Conservation (phyloP, 2,797 vertebrate species). For the Ceryle rudis region DNA sequence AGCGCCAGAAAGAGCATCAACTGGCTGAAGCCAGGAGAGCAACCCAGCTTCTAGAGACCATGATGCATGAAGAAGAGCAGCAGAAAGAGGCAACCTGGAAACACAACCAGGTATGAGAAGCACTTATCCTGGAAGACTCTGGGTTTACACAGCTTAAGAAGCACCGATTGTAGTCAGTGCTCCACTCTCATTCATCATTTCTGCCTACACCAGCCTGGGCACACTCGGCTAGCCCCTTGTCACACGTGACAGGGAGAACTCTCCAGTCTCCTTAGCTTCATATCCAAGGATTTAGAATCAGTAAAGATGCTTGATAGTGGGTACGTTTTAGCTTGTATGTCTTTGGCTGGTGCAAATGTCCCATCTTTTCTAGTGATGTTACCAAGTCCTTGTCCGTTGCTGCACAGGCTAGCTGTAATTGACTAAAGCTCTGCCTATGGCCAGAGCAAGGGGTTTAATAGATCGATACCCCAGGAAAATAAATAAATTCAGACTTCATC, state of each 20-base stretch:
- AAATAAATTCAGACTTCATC: background rate
- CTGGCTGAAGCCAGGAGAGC: conserved; percentile 80
- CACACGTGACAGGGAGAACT: background rate
- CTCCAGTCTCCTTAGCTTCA: background rate
- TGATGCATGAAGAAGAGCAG: conserved; percentile 81
- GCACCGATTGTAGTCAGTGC: background rate
- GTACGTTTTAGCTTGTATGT: background rate
- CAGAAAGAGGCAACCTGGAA: conserved; percentile 85
- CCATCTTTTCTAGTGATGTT: background rate
- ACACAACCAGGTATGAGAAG: conserved; percentile 85
- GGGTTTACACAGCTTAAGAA: background rate
- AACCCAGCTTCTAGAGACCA: conserved; percentile 80
- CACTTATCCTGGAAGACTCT: background rate
- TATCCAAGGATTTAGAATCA: background rate
- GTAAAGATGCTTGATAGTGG: background rate
- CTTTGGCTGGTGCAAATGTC: background rate
- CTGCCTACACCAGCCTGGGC: background rate
- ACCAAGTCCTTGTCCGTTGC: background rate
- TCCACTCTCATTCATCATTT: background rate
- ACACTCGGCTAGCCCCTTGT: background rate
- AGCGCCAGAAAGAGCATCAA: conserved; percentile 80
- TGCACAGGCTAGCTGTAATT: background rate
- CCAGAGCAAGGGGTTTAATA: background rate
- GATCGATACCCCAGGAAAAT: background rate
- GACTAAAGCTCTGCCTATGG: background rate